Base-by-base conservation (phyloP, 2,113 vertebrate species). In the Crotalus tigris region DNA sequence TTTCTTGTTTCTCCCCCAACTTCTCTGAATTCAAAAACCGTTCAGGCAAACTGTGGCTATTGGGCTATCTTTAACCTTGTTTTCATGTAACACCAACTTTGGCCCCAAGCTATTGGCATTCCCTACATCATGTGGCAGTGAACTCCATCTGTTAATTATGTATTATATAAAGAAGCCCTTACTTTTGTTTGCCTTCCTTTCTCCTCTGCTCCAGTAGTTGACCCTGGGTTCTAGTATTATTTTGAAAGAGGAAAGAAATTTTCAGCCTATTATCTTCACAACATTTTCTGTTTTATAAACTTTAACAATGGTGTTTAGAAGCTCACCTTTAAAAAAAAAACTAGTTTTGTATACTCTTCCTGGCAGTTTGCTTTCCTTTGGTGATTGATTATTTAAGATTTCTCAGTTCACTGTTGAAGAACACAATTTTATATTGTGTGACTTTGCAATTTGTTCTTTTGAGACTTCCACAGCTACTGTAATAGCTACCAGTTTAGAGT, bases 401-500 rank as follows among this genome's bases (percentile, higher is more conserved):
- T 90, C 88, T 90, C 64, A 85, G 49, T 90, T 85, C 26, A 85
- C 85, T 90, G 59, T 93, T 93, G 88, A 90, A 85, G 69, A 86
- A 88, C 4, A 19, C 88, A 85, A 69, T 93, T 81, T 86, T 61
- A 59, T 90, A 90, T 59, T 58, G 88, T 59, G 44, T 85, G 88
- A 51, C 55, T 86, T 90, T 51, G 54, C 55, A 12, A 93, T 85
- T 58, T 90, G 44, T 85, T 90, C 21, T 90, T 89, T 46, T 57
- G 61, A 58, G 64, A 81, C 53, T 57, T 75, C 64, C 17, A 92
- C 64, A 85, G 54, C 46, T 85, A 33, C 54, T 53, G 3, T 10
- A 69, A 51, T 51, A 44, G 88, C 54, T 59, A 85, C 57, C 75
- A 90, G 61, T 93, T 86, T 61, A 90, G 54, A 90, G 88, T 59